Evolutionary conservation across 1,140 invertebrate genomes (phyloP).

Genomic region (Tetraneura akinire): DNA sequence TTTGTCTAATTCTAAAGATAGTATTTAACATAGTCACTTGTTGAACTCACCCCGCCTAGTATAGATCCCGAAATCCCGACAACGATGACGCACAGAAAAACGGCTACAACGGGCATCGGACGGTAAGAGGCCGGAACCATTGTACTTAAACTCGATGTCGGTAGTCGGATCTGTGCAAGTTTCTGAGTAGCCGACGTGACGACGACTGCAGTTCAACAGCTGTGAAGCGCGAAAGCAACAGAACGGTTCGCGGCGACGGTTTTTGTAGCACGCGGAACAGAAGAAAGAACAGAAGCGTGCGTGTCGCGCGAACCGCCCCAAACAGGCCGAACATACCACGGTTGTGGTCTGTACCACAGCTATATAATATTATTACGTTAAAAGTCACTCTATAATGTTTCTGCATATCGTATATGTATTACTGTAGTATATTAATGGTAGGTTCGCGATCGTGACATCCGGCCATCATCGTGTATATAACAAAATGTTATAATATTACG

Average conservation of each 20-base stretch:
- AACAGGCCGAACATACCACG: neutral
- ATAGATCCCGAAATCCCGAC: neutral
- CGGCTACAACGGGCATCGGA: neutral
- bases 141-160: neutral
- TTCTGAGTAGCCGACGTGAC: neutral
- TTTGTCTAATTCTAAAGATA: neutral
- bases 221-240: neutral
- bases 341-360: neutral
- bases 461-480: neutral
- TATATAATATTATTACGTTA: too few relatives aligned
- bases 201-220: too few relatives aligned
- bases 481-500: neutral
- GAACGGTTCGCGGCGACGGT: neutral
- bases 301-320: neutral
- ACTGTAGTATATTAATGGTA: neutral
- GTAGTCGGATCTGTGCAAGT: neutral
- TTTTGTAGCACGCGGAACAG: neutral
- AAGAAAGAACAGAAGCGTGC: neutral
- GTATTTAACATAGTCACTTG: neutral
- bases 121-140: neutral
- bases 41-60: neutral
- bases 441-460: neutral
- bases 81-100: neutral
- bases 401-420: too few relatives aligned
- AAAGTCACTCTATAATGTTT: too few relatives aligned